A percentile compares a stretch with the other conserved stretches of the same genome.
phyloP scores from a whole-genome alignment of 1,140 invertebrate species.

The Diorhabda elongata region DNA sequence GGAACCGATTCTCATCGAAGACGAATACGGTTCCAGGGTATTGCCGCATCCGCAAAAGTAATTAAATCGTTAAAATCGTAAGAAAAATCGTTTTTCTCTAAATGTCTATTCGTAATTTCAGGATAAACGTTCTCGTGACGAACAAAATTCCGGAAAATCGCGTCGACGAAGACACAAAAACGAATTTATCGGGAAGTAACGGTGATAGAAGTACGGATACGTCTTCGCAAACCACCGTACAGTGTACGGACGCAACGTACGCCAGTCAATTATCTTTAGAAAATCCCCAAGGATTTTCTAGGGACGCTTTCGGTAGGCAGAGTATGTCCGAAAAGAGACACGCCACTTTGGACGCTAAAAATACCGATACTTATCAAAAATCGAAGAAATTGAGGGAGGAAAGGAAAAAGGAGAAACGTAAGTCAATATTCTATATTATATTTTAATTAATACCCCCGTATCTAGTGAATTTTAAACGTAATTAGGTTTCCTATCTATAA shows the following conservation, averaged over 20 bases:
- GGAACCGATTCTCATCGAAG: constrained; percentile 68
- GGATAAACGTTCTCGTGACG: constrained; percentile 36
- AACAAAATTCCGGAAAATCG: constrained; percentile 33
- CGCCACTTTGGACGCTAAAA: constrained; percentile 89
- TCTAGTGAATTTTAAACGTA: too few relatives aligned
- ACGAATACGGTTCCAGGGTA: constrained; percentile 56
- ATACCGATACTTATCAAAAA: constrained; percentile 90
- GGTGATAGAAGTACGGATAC: constrained; percentile 39
- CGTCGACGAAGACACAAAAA: constrained; percentile 44
- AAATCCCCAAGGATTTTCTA: constrained; percentile 62
- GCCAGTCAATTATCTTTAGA: constrained; percentile 74
- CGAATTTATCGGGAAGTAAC: constrained; percentile 30
- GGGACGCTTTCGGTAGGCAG: constrained; percentile 90
- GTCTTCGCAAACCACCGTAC: constrained; percentile 32
- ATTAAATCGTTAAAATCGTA: constrained; percentile 13
- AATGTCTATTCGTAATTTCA: constrained; percentile 20
- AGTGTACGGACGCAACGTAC: constrained; percentile 61
- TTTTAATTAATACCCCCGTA: too few relatives aligned
- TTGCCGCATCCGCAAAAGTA: constrained; percentile 37
- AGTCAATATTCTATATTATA: neutral
- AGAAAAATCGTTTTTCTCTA: neutral
- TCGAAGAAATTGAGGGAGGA: constrained; percentile 79
- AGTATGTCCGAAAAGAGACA: constrained; percentile 97
- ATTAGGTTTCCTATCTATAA: too few relatives aligned
- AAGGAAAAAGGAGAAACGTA: constrained; percentile 46